Conservation (phyloP, 2,797 vertebrate genomes). For the Agapornis canus region DNA sequence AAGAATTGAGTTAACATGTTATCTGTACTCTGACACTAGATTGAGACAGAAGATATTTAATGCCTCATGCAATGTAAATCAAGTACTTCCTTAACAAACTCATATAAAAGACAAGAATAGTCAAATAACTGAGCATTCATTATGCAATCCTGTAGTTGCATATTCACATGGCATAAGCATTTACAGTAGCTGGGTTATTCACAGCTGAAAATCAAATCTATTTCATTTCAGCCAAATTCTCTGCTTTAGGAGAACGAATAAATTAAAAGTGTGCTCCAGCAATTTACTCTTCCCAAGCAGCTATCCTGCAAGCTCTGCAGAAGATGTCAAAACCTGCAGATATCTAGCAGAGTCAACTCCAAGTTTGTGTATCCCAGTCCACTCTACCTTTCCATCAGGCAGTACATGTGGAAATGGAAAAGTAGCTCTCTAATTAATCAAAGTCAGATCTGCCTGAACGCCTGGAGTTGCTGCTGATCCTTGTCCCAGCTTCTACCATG, state of each 20-base stretch:
- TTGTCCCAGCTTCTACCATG: slow-evolving; percentile 87
- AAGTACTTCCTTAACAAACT: slow-evolving; percentile 34
- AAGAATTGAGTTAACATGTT: not conserved
- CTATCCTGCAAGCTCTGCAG: slow-evolving; percentile 74
- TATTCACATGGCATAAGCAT: slow-evolving; percentile 71
- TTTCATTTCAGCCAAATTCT: slow-evolving; percentile 72
- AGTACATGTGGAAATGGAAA: slow-evolving; percentile 87
- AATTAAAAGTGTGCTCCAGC: slow-evolving; percentile 77
- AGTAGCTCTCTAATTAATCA: slow-evolving; percentile 96
- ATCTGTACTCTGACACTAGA: not conserved
- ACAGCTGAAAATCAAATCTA: slow-evolving; percentile 71
- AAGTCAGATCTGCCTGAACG: slow-evolving; percentile 95
- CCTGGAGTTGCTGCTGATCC: slow-evolving; percentile 93
- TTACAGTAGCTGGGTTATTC: slow-evolving; percentile 70
- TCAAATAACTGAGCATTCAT: slow-evolving; percentile 41
- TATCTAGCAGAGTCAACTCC: slow-evolving; percentile 79
- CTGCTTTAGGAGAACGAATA: slow-evolving; percentile 74
- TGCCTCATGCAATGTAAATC: not conserved
- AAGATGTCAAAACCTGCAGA: slow-evolving; percentile 83
- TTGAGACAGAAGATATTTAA: not conserved
- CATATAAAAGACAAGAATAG: not conserved
- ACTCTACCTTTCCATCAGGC: slow-evolving; percentile 89
- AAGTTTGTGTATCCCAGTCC: slow-evolving; percentile 82
- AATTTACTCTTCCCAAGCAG: slow-evolving; percentile 76
- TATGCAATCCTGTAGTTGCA: slow-evolving; percentile 14